Evolutionary conservation across 2,113 vertebrate species (phyloP), one percentile per base, ranked within the genome.

Genomic region (Sakesphorus luctuosus): DNA sequence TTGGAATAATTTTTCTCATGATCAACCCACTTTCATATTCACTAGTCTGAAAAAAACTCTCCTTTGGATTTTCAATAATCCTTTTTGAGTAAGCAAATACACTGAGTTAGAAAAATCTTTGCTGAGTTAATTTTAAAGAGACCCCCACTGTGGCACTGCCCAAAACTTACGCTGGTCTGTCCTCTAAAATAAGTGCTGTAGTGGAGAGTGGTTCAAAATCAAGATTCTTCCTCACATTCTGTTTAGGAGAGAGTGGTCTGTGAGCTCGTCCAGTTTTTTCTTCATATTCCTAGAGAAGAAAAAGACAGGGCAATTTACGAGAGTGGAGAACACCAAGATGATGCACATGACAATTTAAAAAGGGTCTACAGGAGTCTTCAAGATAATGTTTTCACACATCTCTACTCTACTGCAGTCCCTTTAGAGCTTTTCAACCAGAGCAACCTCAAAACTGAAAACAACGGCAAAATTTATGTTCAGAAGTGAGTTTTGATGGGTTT

Each of bases 181-280:
- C 98, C 94, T 99, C 99, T 75, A 99, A 98, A 96, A 99, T 99
- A 75, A 99, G 98, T 0, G 99, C 99, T 1, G 99, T 99, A 95
- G 99, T 99, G 96, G 99, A 99, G n/a, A 99, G 98, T 7, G 99
- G 99, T 90, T 99, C 99, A 86, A 99, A 99, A 96, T 99, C 98
- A 93, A 99, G 98, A 93, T 98, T 99, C 97, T 98, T 99, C 98
- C 99, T 99, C 97, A 99, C 98, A 91, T 97, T 98, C 97, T 99
- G 98, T 97, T 98, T 98, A 49, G 99, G 99, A 94, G 99, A 99
- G 14, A 98, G 98, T 6, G 98, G 98, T 97, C 97, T 98, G 96
- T 98, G 98, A 96, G 98, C 95, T 97, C 97, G 98, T 95, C 98
- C 98, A 97, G 98, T 97, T 97, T 98, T 98, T 93, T 98, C 99